Evolutionary conservation across 2,113 vertebrate genomes (phyloP).

Genomic region (Misgurnus mizolepis): DNA sequence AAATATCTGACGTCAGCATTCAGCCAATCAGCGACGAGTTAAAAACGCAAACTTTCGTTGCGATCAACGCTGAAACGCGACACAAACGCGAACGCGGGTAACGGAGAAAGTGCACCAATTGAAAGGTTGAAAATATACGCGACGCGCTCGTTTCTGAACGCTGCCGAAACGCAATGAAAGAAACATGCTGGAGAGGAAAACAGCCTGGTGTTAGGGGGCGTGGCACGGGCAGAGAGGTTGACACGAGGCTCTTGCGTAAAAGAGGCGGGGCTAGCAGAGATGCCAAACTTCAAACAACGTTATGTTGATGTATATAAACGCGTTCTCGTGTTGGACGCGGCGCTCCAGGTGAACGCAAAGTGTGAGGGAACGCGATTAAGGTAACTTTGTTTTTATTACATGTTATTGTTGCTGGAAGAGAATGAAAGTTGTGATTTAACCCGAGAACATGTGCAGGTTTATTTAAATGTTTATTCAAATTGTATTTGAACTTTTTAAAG

Average conservation of each 20-base stretch:
- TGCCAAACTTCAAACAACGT: neutral
- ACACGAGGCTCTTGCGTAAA: neutral
- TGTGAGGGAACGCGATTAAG: neutral
- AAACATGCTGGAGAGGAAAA: no score
- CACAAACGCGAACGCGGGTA: no score
- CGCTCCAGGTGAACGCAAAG: constrained; percentile 6
- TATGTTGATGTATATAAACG: neutral
- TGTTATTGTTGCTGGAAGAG: neutral
- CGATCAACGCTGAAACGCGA: no score
- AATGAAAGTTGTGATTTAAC: neutral
- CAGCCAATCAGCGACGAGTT: no score
- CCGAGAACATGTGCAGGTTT: neutral
- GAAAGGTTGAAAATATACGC: neutral
- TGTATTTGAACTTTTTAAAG: no score
- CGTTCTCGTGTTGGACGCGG: neutral
- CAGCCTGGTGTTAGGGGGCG: neutral
- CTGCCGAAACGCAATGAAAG: neutral
- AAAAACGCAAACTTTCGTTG: no score
- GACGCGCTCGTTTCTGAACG: no score
- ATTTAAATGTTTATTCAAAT: neutral
- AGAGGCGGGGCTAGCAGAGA: neutral
- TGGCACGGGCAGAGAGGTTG: neutral
- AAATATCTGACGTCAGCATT: no score
- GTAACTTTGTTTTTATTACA: neutral
- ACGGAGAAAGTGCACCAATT: neutral